Percentiles rank a stretch among this genome's conserved stretches.
Evolutionary conservation across 2,797 vertebrate species (phyloP).

Genomic region (Clarias fuscus): DNA sequence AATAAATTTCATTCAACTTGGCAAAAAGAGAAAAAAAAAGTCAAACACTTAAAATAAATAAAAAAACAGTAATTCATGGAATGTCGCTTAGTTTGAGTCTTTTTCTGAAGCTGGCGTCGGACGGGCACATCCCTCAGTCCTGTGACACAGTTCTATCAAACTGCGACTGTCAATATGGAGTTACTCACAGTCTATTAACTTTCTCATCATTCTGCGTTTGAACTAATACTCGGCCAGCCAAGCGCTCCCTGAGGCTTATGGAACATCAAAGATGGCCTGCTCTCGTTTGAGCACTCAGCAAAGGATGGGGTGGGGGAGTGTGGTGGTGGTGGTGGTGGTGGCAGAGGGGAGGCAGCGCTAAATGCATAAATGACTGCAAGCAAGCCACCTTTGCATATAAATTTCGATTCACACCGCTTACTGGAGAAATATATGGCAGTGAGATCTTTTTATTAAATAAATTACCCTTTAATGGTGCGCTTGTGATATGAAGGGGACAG

Average conservation of each 20-base stretch:
- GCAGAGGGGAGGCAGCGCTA: slow-evolving; percentile 38
- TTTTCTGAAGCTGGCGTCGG: slow-evolving; percentile 29
- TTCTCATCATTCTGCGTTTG: slow-evolving; percentile 53
- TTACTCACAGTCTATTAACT: slow-evolving; percentile 54
- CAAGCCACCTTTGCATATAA: slow-evolving; percentile 65
- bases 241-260: slow-evolving; percentile 57
- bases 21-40: no score
- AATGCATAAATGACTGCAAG: slow-evolving; percentile 67
- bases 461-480: slow-evolving; percentile 41
- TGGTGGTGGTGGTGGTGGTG: slow-evolving; percentile 17
- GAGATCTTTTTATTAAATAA: slow-evolving; percentile 45
- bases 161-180: slow-evolving; percentile 45
- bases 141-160: slow-evolving; percentile 49
- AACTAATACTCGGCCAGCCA: slow-evolving; percentile 54
- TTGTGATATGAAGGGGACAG: slow-evolving; percentile 32
- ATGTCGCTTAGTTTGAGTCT: not conserved
- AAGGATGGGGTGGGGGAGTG: slow-evolving; percentile 14
- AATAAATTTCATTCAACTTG: not conserved
- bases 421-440: slow-evolving; percentile 50
- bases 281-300: slow-evolving; percentile 57
- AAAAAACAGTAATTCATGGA: not conserved
- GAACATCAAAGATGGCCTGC: slow-evolving; percentile 66
- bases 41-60: not conserved
- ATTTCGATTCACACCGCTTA: slow-evolving; percentile 58
- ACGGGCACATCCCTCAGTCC: slow-evolving; percentile 8